Conservation (phyloP, 2,888 invertebrate species). For the Zaprionus obscuricornis region DNA sequence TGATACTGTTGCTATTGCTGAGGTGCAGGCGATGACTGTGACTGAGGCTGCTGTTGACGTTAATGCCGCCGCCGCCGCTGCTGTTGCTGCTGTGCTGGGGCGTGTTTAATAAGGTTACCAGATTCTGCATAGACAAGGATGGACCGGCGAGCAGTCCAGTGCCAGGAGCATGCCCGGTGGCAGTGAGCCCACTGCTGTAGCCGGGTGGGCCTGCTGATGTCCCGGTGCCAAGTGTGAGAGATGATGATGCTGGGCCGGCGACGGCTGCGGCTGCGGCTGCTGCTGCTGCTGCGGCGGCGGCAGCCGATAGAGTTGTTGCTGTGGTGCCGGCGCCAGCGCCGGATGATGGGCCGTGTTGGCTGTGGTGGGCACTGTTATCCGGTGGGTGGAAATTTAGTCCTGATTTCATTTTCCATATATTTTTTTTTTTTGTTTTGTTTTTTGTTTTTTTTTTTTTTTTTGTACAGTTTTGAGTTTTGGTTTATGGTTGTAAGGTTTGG, state of each 20-base stretch:
- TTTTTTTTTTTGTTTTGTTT: conserved; percentile 63
- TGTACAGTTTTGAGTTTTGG: conserved; percentile 77
- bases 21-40: conserved; percentile 49
- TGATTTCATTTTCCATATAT: conserved; percentile 81
- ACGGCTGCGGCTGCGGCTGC: conserved; percentile 51
- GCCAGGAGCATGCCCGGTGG: conserved; percentile 82
- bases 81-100: conserved; percentile 49
- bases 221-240: conserved; percentile 67
- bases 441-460: conserved; percentile 69
- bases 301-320: conserved; percentile 37
- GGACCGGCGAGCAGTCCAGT: conserved; percentile 82
- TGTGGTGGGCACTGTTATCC: conserved; percentile 83
- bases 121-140: conserved; percentile 95
- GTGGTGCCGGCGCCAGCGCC: conserved; percentile 69
- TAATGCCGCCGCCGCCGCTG: conserved; percentile 82
- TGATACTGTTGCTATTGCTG: conserved; percentile 59
- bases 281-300: conserved; percentile 71
- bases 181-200: conserved; percentile 50
- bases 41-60: conserved; percentile 49
- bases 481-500: conserved; percentile 77
- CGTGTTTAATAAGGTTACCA: conserved; percentile 87
- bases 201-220: conserved; percentile 65
- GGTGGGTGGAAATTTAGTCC: conserved; percentile 84
- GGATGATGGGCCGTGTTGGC: conserved; percentile 67
- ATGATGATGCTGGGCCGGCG: conserved; percentile 59